Evolutionary conservation across 2,113 vertebrate genomes (phyloP), one percentile per base, ranked within the genome.

Genomic region (Tachycineta bicolor): DNA sequence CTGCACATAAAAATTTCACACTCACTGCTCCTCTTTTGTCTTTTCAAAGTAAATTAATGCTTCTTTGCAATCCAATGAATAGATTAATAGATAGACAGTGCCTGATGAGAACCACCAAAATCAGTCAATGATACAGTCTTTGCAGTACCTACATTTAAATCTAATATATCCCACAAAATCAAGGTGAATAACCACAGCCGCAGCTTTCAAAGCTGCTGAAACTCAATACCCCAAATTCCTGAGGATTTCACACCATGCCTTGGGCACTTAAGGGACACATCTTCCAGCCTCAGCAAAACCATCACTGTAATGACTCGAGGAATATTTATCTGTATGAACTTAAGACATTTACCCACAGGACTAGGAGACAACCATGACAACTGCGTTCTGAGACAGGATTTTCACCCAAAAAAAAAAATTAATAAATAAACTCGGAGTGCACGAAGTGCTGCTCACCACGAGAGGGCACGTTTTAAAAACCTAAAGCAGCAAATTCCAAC

Each of bases 391-490:
- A 1, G 9, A 25, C 17, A 70, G 63, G 41, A 60, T 55, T 74
- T 44, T 53, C 26, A 46, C 49, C 37, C n/a, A n/a, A n/a, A 37
- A 37, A 47, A 43, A 46, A 21, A 34, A 52, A 59, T 71, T 10
- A 56, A 56, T 23, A 33, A 70, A 73, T 28, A 23, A 71, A 50
- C 14, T 7, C 67, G 5, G 16, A 1, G 41, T 93, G 95, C 79
- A 93, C 71, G 37, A 82, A 11, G 85, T 31, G 56, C 26, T 12
- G 19, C 68, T 53, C 50, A 56, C 97, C 98, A 98, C 97, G 34
- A 97, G 97, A 98, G 98, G 98, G 97, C 92, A 53, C 65, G 31
- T 92, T 87, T 64, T 41, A 81, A 97, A 97, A 80, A 80, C 81
- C 46, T 90, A 96, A 93, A 77, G 44, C 89, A 64, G 44, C 23